phyloP scores from a whole-genome alignment of 2,888 invertebrate species.

The Pinctada fucata region DNA sequence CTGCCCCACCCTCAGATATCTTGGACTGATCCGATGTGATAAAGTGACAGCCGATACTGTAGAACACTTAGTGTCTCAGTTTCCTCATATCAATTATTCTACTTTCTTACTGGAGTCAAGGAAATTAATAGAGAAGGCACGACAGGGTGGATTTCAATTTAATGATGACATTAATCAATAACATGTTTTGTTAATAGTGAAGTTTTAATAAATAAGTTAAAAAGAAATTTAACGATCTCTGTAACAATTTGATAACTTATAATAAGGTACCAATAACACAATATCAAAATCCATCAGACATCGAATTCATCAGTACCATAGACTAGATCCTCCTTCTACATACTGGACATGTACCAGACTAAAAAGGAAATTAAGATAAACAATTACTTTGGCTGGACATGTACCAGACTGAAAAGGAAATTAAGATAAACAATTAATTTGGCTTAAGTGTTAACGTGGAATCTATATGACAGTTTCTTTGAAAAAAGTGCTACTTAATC shows the following conservation, averaged over 20 bases:
- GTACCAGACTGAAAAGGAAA: conserved; percentile 61
- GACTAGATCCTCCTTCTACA: conserved; percentile 41
- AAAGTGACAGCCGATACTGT: conserved; percentile 59
- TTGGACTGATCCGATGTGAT: conserved; percentile 70
- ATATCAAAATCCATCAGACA: neutral
- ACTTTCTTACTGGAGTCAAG: conserved; percentile 67
- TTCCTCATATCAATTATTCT: conserved; percentile 66
- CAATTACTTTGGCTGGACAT: conserved; percentile 47
- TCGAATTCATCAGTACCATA: too few species aligned
- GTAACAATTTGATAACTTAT: neutral
- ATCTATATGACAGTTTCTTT: too few species aligned
- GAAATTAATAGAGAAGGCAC: conserved; percentile 56
- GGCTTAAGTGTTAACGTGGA: conserved; percentile 3
- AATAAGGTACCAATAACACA: neutral
- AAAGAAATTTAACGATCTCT: neutral
- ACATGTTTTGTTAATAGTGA: too few species aligned
- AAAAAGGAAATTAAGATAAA: conserved; percentile 40
- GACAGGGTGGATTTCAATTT: conserved; percentile 51
- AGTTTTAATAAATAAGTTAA: too few species aligned
- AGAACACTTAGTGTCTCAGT: conserved; percentile 55
- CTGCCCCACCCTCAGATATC: conserved; percentile 59
- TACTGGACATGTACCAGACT: conserved; percentile 65
- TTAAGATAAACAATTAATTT: neutral
- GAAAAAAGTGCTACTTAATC: too few species aligned
- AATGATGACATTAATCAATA: neutral